A percentile compares a stretch with the other conserved stretches of the same genome.
Evolutionary conservation across 2,797 vertebrate genomes (phyloP).

Genomic region (Malacoctenus gilli): DNA sequence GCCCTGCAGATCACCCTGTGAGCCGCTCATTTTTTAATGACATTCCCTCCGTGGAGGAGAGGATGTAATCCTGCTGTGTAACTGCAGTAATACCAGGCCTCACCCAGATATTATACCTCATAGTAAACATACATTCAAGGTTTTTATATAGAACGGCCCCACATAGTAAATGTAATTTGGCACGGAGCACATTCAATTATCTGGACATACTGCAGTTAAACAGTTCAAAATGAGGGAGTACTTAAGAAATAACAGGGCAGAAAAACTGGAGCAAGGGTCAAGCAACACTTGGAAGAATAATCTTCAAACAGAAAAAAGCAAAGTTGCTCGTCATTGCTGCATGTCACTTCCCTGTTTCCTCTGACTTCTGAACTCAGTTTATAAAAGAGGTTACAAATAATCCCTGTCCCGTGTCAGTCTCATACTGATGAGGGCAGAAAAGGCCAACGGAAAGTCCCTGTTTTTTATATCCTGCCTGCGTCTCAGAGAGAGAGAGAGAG

Average conservation of each 20-base stretch:
- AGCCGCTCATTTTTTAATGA: slow-evolving; percentile 41
- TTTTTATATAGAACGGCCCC: slow-evolving; percentile 29
- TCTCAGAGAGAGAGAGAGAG: slow-evolving; percentile 1
- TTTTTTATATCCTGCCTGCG: slow-evolving; percentile 25
- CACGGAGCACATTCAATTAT: slow-evolving; percentile 51
- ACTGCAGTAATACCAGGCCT: slow-evolving; percentile 31
- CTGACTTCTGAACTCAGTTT: slow-evolving; percentile 22
- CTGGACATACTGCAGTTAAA: slow-evolving; percentile 37
- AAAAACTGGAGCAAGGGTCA: slow-evolving; percentile 3
- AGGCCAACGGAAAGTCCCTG: slow-evolving; percentile 27
- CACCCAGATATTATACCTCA: slow-evolving; percentile 42
- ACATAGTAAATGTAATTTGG: slow-evolving; percentile 29
- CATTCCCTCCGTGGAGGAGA: slow-evolving; percentile 18
- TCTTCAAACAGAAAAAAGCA: background rate
- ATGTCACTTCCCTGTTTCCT: slow-evolving; percentile 23
- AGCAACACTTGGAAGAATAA: slow-evolving; percentile 5
- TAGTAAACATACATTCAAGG: slow-evolving; percentile 34
- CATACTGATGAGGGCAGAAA: slow-evolving; percentile 5
- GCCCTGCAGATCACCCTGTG: slow-evolving; percentile 25
- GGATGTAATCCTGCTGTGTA: slow-evolving; percentile 31
- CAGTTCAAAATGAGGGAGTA: slow-evolving; percentile 5
- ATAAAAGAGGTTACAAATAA: slow-evolving; percentile 11
- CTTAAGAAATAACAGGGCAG: slow-evolving; percentile 16
- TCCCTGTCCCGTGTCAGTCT: slow-evolving; percentile 28
- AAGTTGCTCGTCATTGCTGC: background rate